These are phyloP conservation scores for Drosophila sucinea DNA, from an alignment of 1,140 invertebrate genomes.

Conservation along the genomic window DNA sequence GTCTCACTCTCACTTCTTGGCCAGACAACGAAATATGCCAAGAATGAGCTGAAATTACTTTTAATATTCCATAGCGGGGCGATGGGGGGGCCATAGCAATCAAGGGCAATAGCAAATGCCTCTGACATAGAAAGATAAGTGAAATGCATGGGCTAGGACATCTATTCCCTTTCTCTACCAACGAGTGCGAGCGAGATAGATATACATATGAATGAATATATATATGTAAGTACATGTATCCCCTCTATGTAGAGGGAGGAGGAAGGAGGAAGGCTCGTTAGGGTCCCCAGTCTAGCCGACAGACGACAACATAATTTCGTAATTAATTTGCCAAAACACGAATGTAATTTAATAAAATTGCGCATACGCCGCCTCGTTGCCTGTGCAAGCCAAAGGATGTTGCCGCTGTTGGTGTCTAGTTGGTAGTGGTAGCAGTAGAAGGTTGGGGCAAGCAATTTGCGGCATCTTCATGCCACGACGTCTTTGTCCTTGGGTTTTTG, in stretches of 20 bases:
- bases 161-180: background rate
- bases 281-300: constrained; percentile 24
- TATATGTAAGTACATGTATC: background rate
- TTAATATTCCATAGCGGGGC: constrained; percentile 64
- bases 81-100: background rate
- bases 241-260: constrained; percentile 10
- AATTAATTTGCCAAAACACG: constrained; percentile 82
- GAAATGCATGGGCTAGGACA: constrained; percentile 57
- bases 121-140: constrained; percentile 71
- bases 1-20: constrained; percentile 8
- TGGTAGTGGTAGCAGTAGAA: background rate
- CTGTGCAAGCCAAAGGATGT: constrained; percentile 16
- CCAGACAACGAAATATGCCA: constrained; percentile 73
- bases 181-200: constrained; percentile 11
- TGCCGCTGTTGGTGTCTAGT: background rate
- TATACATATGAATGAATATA: constrained; percentile 40
- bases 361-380: constrained; percentile 70
- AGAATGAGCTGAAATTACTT: constrained; percentile 77
- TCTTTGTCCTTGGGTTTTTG: constrained; percentile 25
- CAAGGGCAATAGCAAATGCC: constrained; percentile 22
- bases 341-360: constrained; percentile 82
- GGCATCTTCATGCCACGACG: constrained; percentile 22
- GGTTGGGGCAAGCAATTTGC: constrained; percentile 52
- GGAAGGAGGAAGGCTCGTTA: constrained; percentile 51
- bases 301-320: constrained; percentile 79